These are phyloP conservation scores for Dendroctonus ponderosae DNA, from an alignment of 1,140 invertebrate genomes.

Conservation along the genomic window DNA sequence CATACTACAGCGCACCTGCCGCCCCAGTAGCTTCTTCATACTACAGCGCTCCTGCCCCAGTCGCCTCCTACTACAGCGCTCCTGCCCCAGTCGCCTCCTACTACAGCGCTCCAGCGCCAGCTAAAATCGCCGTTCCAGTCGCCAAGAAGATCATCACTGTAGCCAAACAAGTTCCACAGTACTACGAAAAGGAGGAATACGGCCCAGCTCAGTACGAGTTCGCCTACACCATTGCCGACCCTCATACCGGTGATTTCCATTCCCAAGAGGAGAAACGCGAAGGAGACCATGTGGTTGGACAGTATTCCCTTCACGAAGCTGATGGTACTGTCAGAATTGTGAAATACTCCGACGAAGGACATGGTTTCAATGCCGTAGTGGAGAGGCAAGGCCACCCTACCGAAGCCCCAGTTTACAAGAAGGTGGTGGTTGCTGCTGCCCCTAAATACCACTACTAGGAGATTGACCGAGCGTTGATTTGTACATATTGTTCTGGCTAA, in stretches of 20 bases:
- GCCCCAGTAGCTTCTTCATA: background rate
- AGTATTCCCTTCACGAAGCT: conserved; percentile 52
- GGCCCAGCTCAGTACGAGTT: conserved; percentile 40
- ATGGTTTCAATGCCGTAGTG: conserved; percentile 45
- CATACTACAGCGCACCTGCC: conserved; percentile 31
- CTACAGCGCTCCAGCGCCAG: conserved; percentile 24
- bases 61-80: conserved; percentile 6
- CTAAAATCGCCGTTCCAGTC: conserved; percentile 34
- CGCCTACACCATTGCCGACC: conserved; percentile 47
- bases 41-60: conserved; percentile 26
- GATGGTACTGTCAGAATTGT: conserved; percentile 58
- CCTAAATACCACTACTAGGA: background rate
- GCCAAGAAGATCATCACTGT: conserved; percentile 29
- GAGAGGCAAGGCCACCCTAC: conserved; percentile 37
- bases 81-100: conserved; percentile 10
- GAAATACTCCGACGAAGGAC: conserved; percentile 56
- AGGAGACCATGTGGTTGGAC: conserved; percentile 37
- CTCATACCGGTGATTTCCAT: conserved; percentile 52
- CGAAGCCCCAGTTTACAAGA: conserved; percentile 28
- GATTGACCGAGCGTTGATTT: background rate
- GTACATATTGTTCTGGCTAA: conserved; percentile 1
- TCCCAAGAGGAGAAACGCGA: conserved; percentile 39
- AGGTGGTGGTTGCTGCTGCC: conserved; percentile 12
- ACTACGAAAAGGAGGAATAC: conserved; percentile 21
- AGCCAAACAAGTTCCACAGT: conserved; percentile 30